Evolutionary conservation across 2,888 invertebrate species (phyloP), one percentile per base, ranked within the genome.

Genomic region (Pegoplata infirma): DNA sequence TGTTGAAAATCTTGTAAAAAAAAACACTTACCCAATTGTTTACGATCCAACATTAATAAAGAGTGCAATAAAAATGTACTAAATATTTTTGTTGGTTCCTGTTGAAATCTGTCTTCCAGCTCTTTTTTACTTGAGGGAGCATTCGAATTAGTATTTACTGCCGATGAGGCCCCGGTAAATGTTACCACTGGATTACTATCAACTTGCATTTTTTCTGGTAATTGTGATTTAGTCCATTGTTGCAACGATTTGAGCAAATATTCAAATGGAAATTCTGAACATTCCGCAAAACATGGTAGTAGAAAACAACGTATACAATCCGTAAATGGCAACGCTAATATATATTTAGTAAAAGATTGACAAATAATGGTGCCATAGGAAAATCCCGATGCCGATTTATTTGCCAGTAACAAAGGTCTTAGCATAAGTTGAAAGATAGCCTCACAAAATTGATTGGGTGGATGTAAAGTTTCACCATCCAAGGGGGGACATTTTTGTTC

Each of bases 381-480:
- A 67, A 83, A 80, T 12, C 79, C 81, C 1, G 80, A 73, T 53
- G 82, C 78, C 7, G 64, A 58, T 55, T 78, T 80, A 8, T 74
- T 81, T 10, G 93, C 90, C 77, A 93, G 90, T 32, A 91, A 90
- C 68, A 97, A 90, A 0, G 97, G 97, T 81, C 94, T 92, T 83
- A 94, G 92, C 73, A 97, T 92, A 84, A 97, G 92, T 83, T 94
- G 93, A 71, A 96, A 90, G 2, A 96, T 90, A 78, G 94, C 94
- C 44, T 92, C 93, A 6, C 94, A 92, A 19, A 95, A 90, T 1
- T 93, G 93, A 25, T 94, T 95, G 0, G 95, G 95, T 23, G 96
- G 92, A 73, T 91, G 91, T 0, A 93, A 86, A 0, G 93, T 93
- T 23, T 92, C 91, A 49, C 95, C 94, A 82, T 93, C 92, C 82